Evolutionary conservation across 2,888 invertebrate species (phyloP), one percentile per base, ranked within the genome.

Genomic region (Aleiodes testaceus): DNA sequence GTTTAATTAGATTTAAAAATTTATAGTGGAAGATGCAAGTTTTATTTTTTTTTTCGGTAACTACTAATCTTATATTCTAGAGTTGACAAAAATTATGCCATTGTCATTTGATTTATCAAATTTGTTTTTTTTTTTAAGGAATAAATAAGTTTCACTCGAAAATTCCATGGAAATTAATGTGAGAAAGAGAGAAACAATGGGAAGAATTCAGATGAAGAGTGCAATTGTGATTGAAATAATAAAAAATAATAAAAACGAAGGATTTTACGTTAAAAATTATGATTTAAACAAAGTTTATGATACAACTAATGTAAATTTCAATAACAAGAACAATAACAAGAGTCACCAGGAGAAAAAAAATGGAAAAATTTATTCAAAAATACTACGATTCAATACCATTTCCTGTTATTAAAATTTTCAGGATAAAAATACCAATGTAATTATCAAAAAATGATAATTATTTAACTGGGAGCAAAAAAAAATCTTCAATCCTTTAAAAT

Each of bases 311-410:
- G 26, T 42, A 16, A 59, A 36, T 36, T 36, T 59, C 16, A 11
- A 59, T 59, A 59, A 59, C 59, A 59, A 59, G 59, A 59, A 59
- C 59, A 59, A 59, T 59, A 59, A 59, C 59, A 59, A 59, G 55
- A 55, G 59, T 36, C 36, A 59, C 42, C 59, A 42, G 26, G 42
- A 50, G 18, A 11, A 16, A 20, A 18, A 16, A 20, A 50, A 50
- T 50, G 3, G 16, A 20, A 11, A 50, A 36, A 9, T 36, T 36
- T 36, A 36, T 36, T 36, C 9, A 9, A 36, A 50, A 50, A 50
- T 50, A 50, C 50, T 59, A 49, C 49, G 0, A 16, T 49, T 16
- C 49, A 16, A 16, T n/a, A 36, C 14, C 5, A 49, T 49, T 49
- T 16, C 16, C 14, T 49, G 49, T n/a, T 14, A 7, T 14, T 14